These are phyloP conservation scores for Calameuta pallipes DNA, from an alignment of 2,888 invertebrate species.

Conservation along the genomic window DNA sequence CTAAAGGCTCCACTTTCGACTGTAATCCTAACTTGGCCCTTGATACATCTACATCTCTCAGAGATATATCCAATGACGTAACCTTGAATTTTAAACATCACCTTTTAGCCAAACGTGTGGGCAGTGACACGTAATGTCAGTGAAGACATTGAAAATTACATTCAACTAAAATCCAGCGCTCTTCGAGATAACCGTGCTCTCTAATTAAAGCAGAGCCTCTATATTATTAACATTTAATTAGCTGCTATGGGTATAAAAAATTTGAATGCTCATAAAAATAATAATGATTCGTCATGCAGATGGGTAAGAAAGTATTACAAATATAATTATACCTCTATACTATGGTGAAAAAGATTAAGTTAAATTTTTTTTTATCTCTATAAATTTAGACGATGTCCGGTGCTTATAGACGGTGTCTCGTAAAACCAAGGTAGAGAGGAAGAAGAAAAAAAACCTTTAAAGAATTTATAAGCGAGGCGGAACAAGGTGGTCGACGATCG, in stretches of 20 bases:
- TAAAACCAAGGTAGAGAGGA: not conserved
- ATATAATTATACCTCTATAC: not conserved
- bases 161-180: not conserved
- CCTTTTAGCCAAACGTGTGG: not conserved
- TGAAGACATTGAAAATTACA: not conserved
- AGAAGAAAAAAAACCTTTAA: not conserved
- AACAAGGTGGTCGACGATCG: not conserved
- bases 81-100: not conserved
- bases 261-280: not conserved
- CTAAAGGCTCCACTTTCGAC: not conserved
- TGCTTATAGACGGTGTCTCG: not conserved
- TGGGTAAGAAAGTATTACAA: not conserved
- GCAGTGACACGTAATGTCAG: not conserved
- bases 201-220: not conserved
- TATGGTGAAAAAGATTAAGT: not conserved
- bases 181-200: not conserved
- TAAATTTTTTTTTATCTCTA: not conserved
- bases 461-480: not conserved
- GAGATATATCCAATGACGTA: not conserved
- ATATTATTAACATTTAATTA: not conserved
- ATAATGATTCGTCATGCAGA: not conserved
- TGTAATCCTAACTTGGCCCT: not conserved
- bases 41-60: not conserved
- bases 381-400: not conserved
- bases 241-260: not conserved